Conservation (phyloP, 2,888 invertebrate genomes). For the Parelbella ahira region DNA sequence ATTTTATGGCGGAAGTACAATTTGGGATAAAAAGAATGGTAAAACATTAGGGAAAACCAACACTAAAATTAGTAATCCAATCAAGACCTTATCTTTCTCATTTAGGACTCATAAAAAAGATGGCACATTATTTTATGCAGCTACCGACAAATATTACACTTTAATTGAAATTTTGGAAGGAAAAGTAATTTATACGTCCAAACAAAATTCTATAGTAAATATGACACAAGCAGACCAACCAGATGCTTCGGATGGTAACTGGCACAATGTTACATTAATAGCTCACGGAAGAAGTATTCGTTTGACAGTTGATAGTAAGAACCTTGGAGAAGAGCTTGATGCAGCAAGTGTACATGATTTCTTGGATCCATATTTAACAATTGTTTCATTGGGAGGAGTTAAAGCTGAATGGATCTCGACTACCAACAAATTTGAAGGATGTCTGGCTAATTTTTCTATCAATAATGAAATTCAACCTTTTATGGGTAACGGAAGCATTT, state of each 20-base stretch:
- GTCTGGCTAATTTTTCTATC: slow-evolving; percentile 92
- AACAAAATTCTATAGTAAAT: slow-evolving; percentile 88
- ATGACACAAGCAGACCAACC: slow-evolving; percentile 86
- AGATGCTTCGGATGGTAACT: slow-evolving; percentile 88
- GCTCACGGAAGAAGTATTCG: slow-evolving; percentile 86
- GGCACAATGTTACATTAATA: slow-evolving; percentile 92
- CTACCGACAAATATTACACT: slow-evolving; percentile 93
- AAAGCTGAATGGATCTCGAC: slow-evolving; percentile 81
- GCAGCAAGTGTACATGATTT: slow-evolving; percentile 94
- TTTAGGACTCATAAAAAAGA: slow-evolving; percentile 89
- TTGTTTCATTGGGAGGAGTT: slow-evolving; percentile 89
- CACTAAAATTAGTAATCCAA: slow-evolving; percentile 67
- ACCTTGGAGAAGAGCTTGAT: slow-evolving; percentile 92
- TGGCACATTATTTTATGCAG: slow-evolving; percentile 92
- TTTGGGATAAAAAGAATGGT: slow-evolving; percentile 80
- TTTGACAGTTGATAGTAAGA: slow-evolving; percentile 84
- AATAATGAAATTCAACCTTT: slow-evolving; percentile 95
- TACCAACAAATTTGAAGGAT: slow-evolving; percentile 90
- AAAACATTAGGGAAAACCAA: slow-evolving; percentile 50
- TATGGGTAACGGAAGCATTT: slow-evolving; percentile 91
- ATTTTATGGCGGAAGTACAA: slow-evolving; percentile 86
- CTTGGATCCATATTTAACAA: slow-evolving; percentile 92
- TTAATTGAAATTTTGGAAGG: slow-evolving; percentile 89
- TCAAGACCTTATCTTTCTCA: slow-evolving; percentile 83
- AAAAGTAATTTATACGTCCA: slow-evolving; percentile 89